Conservation (phyloP, 1,140 invertebrate species). For the Aphelinus atriplicis region DNA sequence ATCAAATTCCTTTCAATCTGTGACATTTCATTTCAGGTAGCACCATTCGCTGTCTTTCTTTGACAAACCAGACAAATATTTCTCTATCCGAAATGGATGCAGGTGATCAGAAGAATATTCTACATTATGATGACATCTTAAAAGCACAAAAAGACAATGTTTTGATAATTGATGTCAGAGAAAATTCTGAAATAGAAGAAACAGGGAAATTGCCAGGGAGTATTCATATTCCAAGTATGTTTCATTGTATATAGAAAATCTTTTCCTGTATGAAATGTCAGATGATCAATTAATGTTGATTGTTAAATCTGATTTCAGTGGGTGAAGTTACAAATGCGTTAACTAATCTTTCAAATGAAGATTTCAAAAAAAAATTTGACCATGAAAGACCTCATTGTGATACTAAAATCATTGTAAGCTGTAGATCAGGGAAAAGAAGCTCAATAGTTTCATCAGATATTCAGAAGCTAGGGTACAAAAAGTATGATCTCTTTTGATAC, state of each 20-base stretch:
- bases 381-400: constrained; percentile 67
- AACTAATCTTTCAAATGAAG: constrained; percentile 48
- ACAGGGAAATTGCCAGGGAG: constrained; percentile 75
- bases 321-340: constrained; percentile 53
- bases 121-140: constrained; percentile 59
- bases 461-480: constrained; percentile 69
- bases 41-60: not conserved
- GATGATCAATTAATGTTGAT: no score
- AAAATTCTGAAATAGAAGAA: constrained; percentile 72
- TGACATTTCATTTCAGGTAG: not conserved
- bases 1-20: not conserved
- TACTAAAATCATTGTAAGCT: constrained; percentile 72
- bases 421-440: constrained; percentile 71
- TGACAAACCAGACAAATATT: not conserved
- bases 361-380: constrained; percentile 63
- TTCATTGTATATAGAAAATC: constrained; percentile 30
- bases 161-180: constrained; percentile 75
- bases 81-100: constrained; percentile 32
- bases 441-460: constrained; percentile 69
- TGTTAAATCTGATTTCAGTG: constrained; percentile 50
- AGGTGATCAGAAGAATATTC: constrained; percentile 36
- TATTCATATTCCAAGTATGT: constrained; percentile 77
- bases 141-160: constrained; percentile 55
- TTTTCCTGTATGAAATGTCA: not conserved
- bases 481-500: constrained; percentile 57